Base-by-base conservation (phyloP, 2,113 vertebrate species). In the Corythoichthys intestinalis region DNA sequence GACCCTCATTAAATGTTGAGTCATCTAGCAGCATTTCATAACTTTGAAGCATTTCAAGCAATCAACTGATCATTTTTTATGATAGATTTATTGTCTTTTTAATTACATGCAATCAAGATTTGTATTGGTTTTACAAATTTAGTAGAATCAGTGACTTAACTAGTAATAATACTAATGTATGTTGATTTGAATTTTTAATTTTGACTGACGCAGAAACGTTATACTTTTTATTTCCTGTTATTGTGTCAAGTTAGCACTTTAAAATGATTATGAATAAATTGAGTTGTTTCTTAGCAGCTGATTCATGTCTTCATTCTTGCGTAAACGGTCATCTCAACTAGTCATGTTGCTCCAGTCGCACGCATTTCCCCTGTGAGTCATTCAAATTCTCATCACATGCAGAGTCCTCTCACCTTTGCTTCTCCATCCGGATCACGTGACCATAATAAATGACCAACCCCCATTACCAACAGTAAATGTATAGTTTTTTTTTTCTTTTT, bases 251-350 rank as follows among this genome's bases (percentile, higher is more conserved):
- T 41, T 61, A 83, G 44, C 70, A 69, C 34, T 81, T 79, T 72
- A 60, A 75, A 80, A 47, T 66, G 80, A 84, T 48, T 0, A 83
- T 49, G 1, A 89, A 89, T 86, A 89, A 88, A 90, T 78, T 15
- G 20, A 80, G 52, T 72, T 73, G 71, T 41, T 66, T 1, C 56
- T 78, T 79, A 79, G 67, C 75, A 49, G 76, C 72, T 74, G 65
- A 66, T 71, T 84, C 53, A 84, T 76, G 80, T 90, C 78, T 85
- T 88, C 62, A 84, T 89, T 90, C 75, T 85, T 72, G 54, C 69
- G 57, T 73, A 73, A 70, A 84, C 71, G 84, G 73, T 70, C 69
- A 54, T 67, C 59, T 64, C 74, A 52, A 69, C 17, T 69, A 63
- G 67, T 47, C 67, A 34, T 37, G 58, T 73, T 83, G 68, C 71